Percentiles rank a stretch among this genome's conserved stretches.
These are phyloP conservation scores for Neosilurus hyrtlii DNA, from an alignment of 2,797 vertebrate species.

Conservation along the genomic window DNA sequence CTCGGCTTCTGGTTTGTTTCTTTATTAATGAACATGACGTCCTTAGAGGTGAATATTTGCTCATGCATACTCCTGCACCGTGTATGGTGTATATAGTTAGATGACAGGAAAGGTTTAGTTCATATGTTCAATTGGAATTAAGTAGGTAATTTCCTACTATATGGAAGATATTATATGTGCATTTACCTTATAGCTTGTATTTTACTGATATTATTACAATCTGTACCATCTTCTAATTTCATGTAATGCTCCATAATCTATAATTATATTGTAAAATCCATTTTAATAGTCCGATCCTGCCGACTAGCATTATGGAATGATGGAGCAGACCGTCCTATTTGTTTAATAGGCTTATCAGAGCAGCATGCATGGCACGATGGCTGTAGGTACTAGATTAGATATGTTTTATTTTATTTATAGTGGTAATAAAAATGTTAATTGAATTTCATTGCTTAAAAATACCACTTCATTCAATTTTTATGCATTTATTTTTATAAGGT, in stretches of 20 bases:
- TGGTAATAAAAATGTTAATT: neutral
- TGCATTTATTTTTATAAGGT: neutral
- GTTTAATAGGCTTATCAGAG: neutral
- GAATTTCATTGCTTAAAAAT: neutral
- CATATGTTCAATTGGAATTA: too few species aligned
- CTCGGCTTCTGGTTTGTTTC: neutral
- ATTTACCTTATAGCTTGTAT: neutral
- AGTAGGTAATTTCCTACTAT: too few species aligned
- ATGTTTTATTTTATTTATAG: neutral
- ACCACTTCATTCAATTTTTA: neutral
- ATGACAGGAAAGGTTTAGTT: too few species aligned
- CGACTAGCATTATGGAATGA: slow-evolving; percentile 7
- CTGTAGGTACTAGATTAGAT: neutral
- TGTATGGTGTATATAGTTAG: neutral
- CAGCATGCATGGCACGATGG: neutral
- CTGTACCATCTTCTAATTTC: neutral
- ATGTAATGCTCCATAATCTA: neutral
- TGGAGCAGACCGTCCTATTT: neutral
- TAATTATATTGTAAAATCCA: slow-evolving; percentile 7
- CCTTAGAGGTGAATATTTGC: neutral
- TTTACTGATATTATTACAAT: neutral
- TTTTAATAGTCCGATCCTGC: slow-evolving; percentile 14
- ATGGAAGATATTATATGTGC: neutral
- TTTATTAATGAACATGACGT: neutral
- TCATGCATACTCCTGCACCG: neutral